phyloP scores from a whole-genome alignment of 2,113 vertebrate species.

The Cyrtonyx montezumae region DNA sequence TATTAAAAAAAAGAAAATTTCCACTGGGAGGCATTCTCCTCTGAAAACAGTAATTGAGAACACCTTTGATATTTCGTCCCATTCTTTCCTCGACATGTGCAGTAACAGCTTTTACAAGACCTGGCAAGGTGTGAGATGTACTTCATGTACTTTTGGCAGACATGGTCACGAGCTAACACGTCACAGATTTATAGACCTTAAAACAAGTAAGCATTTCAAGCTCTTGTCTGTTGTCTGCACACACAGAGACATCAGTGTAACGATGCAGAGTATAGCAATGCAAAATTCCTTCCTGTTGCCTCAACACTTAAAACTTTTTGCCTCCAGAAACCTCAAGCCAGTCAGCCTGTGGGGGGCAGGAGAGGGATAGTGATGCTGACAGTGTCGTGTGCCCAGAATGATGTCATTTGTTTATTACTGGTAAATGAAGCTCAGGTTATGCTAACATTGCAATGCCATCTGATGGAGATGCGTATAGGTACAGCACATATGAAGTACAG shows the following conservation, averaged over 20 bases:
- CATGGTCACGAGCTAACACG: background rate
- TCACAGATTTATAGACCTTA: background rate
- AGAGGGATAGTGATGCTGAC: background rate
- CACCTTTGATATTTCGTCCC: background rate
- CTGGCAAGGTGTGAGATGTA: background rate
- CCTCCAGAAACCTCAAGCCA: background rate
- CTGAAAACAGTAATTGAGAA: background rate
- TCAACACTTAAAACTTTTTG: background rate
- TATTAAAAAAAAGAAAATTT: background rate
- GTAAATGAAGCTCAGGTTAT: background rate
- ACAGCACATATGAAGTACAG: background rate
- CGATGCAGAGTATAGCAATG: background rate
- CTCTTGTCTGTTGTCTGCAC: background rate
- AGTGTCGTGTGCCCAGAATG: rapidly evolving
- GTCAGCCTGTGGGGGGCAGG: background rate
- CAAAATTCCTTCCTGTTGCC: background rate
- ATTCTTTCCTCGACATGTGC: background rate
- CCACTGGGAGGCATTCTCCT: background rate
- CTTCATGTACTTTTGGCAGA: background rate
- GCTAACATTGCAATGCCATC: slow-evolving; percentile 23
- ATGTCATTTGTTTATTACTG: background rate
- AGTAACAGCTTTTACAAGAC: background rate
- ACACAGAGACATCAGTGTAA: background rate
- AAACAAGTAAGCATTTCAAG: background rate
- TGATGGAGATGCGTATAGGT: background rate